Base-by-base conservation (phyloP, 2,113 vertebrate species). In the Accipiter virgatus region DNA sequence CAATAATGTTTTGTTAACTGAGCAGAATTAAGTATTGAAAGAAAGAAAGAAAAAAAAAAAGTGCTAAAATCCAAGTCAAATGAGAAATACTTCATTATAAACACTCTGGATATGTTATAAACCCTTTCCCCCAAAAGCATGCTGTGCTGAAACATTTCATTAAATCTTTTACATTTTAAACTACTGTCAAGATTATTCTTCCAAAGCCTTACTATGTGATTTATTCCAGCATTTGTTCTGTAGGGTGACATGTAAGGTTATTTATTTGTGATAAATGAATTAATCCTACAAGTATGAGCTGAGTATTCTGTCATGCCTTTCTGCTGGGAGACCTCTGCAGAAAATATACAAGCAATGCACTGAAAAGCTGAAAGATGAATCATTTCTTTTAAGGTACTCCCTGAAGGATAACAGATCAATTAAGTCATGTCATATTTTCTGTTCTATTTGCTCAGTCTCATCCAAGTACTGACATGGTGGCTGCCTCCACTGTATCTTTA, bases 241-340 rank as follows among this genome's bases (percentile, higher is more conserved):
- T 4, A 50, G 40, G 56, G 34, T 73, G 80, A 80, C 77, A 79
- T 2, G 0, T 6, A 55, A 36, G 22, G 77, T 90, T 88, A 80
- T 83, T 94, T 90, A 59, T 48, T 84, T 73, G 75, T 86, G 82
- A 82, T n/a, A 68, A 88, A 85, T 91, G 10, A 96, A 71, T 94
- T 70, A 80, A 90, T 88, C 17, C 85, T 88, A 34, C 67, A 53
- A 47, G 53, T 6, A 82, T 7, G 20, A 96, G 53, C 53, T 31
- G 38, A 88, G 50, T 22, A 34, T 58, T 72, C 79, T 73, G 63
- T 81, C 79, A 26, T 3, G 5, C 27, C 40, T 56, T 67, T 62
- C 84, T 85, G 52, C 86, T 68, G 70, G 62, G 43, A 81, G 82
- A 66, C 18, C 42, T 26, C 43, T 36, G 50, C 62, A 89, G 50